A percentile compares a stretch with the other conserved stretches of the same genome.
Evolutionary conservation across 2,113 vertebrate genomes (phyloP).

Genomic region (Misgurnus mizolepis): DNA sequence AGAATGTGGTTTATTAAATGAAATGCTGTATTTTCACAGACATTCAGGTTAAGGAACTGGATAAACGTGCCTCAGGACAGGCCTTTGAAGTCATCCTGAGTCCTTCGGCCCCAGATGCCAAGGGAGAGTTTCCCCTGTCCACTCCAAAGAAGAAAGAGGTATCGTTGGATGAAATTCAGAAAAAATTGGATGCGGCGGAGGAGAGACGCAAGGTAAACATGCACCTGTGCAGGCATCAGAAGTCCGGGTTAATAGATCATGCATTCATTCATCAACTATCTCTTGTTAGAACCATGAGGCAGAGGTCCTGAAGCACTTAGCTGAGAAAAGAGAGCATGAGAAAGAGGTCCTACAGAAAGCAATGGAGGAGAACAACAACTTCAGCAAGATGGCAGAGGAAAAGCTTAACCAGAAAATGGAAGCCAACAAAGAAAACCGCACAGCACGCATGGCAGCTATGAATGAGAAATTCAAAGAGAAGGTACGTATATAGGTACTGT

Average conservation of each 20-base stretch:
- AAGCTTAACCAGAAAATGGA: constrained; percentile 96
- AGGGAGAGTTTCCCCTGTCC: constrained; percentile 85
- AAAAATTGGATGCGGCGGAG: constrained; percentile 91
- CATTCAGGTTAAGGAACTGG: constrained; percentile 93
- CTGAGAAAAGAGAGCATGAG: constrained; percentile 92
- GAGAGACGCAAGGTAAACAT: constrained; percentile 90
- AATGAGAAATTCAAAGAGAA: constrained; percentile 94
- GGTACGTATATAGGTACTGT: constrained; percentile 64
- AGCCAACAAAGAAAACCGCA: constrained; percentile 92
- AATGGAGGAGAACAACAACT: constrained; percentile 90
- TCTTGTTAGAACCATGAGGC: constrained; percentile 85
- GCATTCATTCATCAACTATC: not conserved
- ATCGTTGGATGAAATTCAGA: constrained; percentile 93
- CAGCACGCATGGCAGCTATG: constrained; percentile 89
- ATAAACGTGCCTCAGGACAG: constrained; percentile 92
- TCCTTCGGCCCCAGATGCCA: constrained; percentile 84
- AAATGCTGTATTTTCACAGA: constrained; percentile 66
- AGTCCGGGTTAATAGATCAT: not conserved
- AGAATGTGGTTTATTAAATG: not conserved
- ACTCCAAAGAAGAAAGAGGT: constrained; percentile 90
- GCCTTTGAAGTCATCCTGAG: constrained; percentile 95
- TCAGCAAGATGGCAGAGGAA: constrained; percentile 93
- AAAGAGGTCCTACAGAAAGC: constrained; percentile 96
- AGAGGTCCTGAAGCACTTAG: constrained; percentile 90
- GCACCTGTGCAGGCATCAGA: not conserved